phyloP scores from a whole-genome alignment of 2,113 vertebrate genomes.

The Perca schrenkii region DNA sequence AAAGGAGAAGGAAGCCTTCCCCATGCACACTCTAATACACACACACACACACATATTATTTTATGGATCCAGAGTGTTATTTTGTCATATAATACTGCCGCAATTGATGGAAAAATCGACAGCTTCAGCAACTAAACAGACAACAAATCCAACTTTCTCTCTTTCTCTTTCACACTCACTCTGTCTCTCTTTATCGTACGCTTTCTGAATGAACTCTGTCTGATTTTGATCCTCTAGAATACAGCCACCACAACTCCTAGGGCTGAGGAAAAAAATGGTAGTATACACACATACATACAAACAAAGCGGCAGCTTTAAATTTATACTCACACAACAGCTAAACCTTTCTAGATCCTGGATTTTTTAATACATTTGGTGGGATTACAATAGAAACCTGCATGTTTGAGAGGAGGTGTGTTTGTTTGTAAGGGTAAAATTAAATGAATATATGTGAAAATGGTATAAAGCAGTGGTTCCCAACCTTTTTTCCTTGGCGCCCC shows the following conservation, averaged over 20 bases:
- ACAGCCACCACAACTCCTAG: neutral
- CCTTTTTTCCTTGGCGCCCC: no score
- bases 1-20: conserved; percentile 24
- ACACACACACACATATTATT: neutral
- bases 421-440: neutral
- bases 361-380: neutral
- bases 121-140: neutral
- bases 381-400: neutral
- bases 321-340: neutral
- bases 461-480: neutral
- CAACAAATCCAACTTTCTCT: neutral
- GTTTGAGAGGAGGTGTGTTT: neutral
- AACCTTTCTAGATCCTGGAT: conserved; percentile 7
- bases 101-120: neutral
- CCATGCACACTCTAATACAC: conserved; percentile 5
- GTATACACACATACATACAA: neutral
- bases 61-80: neutral
- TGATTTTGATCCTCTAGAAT: conserved; percentile 5
- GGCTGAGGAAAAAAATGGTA: neutral
- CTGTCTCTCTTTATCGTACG: neutral
- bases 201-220: conserved; percentile 1
- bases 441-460: neutral
- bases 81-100: neutral
- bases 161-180: neutral
- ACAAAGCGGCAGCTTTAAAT: neutral